These are phyloP conservation scores for Gonatopus flavifemur DNA, from an alignment of 1,140 invertebrate species.

Conservation along the genomic window DNA sequence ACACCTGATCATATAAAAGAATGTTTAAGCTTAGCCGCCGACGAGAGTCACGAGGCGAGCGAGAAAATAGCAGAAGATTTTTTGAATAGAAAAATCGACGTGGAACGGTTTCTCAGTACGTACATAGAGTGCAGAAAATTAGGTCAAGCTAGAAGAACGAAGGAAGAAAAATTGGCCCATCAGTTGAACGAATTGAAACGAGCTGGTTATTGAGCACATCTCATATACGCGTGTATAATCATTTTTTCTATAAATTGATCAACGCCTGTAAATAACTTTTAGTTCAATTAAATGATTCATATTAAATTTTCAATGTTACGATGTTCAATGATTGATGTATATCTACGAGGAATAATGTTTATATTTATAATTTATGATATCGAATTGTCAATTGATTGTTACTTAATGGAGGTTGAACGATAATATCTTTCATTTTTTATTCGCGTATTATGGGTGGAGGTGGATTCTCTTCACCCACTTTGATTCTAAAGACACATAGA, in stretches of 20 bases:
- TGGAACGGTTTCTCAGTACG: conserved; percentile 71
- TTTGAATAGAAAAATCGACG: conserved; percentile 71
- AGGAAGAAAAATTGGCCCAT: conserved; percentile 74
- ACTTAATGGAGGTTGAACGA: no score
- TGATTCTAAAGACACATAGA: no score
- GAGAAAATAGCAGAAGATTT: conserved; percentile 76
- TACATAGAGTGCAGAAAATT: conserved; percentile 71
- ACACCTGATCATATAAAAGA: conserved; percentile 74
- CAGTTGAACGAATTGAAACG: conserved; percentile 70
- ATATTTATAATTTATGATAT: no score
- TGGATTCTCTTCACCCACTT: no score
- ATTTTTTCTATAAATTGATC: conserved; percentile 35
- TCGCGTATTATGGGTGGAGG: no score
- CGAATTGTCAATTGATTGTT: no score
- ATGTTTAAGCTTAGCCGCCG: conserved; percentile 63
- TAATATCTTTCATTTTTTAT: no score
- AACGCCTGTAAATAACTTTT: conserved; percentile 47
- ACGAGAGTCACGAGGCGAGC: conserved; percentile 72
- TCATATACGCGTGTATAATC: conserved; percentile 15
- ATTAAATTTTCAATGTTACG: no score
- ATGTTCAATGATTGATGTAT: no score
- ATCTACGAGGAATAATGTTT: no score
- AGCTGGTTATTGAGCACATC: conserved; percentile 64
- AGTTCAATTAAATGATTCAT: conserved; percentile 44
- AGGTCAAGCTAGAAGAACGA: conserved; percentile 71